Conservation (phyloP, 2,797 vertebrate species). For the Sebastes oblongus region DNA sequence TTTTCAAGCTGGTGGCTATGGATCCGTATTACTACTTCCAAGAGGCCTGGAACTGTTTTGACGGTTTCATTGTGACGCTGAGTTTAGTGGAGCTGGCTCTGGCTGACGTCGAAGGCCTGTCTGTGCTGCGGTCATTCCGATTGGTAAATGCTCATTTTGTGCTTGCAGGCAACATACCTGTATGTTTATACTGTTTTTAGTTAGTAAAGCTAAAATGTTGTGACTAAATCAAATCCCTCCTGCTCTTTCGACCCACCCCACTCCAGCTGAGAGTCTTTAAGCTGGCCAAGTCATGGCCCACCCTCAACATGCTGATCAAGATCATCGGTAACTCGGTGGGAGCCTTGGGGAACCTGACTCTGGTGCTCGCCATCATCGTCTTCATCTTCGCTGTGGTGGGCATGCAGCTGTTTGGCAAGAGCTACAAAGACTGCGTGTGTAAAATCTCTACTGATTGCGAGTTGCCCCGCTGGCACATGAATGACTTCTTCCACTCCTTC, state of each 20-base stretch:
- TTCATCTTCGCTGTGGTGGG: conserved; percentile 99
- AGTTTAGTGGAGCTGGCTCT: conserved; percentile 97
- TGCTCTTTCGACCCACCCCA: conserved; percentile 7
- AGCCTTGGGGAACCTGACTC: conserved; percentile 96
- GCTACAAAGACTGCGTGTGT: conserved; percentile 98
- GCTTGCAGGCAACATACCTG: not conserved
- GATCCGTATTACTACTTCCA: conserved; percentile 99
- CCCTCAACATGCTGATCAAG: conserved; percentile 99
- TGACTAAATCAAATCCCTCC: conserved; percentile 26
- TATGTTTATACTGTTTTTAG: not conserved
- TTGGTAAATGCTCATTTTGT: conserved; percentile 84
- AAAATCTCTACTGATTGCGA: conserved; percentile 91
- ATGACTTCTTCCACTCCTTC: conserved; percentile 99
- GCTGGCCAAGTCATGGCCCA: conserved; percentile 98
- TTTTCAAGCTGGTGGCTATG: conserved; percentile 98
- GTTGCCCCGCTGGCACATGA: conserved; percentile 99
- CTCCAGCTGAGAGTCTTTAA: conserved; percentile 97
- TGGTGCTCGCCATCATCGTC: conserved; percentile 98
- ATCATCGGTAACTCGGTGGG: conserved; percentile 99
- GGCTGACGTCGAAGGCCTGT: conserved; percentile 95
- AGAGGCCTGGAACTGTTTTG: conserved; percentile 99
- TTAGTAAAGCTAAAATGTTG: conserved; percentile 3
- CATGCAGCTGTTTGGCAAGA: conserved; percentile 99
- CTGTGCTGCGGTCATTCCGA: conserved; percentile 97
- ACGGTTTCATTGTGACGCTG: conserved; percentile 97